These are phyloP conservation scores for Pegea sp. DNA, from an alignment of 23 tunicate species.

Conservation along the genomic window DNA sequence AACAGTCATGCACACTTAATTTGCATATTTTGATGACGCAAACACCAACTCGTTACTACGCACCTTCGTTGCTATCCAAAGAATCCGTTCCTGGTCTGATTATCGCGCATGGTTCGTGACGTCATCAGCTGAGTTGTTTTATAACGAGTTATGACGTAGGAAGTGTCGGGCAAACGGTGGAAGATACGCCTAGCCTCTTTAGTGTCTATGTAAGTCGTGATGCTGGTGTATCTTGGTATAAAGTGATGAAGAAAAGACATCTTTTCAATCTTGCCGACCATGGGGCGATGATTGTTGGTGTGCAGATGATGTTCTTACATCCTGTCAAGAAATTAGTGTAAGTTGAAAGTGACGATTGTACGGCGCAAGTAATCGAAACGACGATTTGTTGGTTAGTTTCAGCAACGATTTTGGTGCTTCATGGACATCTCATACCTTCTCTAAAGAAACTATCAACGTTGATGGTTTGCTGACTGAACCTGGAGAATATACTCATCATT, in stretches of 20 bases:
- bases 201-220: conserved; percentile 38
- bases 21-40: conserved; percentile 66
- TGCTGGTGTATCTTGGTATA: conserved; percentile 43
- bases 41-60: conserved; percentile 59
- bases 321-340: conserved; percentile 26
- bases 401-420: conserved; percentile 46
- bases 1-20: conserved; percentile 21
- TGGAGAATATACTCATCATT: conserved; percentile 47
- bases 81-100: conserved; percentile 52
- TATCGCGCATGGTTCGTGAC: conserved; percentile 52
- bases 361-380: too few relatives aligned
- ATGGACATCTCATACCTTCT: conserved; percentile 15
- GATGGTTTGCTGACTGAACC: conserved; percentile 87
- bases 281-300: conserved; percentile 63
- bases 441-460: conserved; percentile 17
- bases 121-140: neutral
- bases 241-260: conserved; percentile 14
- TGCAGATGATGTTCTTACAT: conserved; percentile 44
- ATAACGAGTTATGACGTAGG: too few relatives aligned
- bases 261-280: conserved; percentile 50
- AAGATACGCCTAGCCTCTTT: conserved; percentile 31
- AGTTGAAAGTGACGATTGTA: too few relatives aligned
- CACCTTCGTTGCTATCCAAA: conserved; percentile 48
- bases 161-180: conserved; percentile 31
- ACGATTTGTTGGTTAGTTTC: too few relatives aligned